Evolutionary conservation across 1,140 invertebrate genomes (phyloP), one percentile per base, ranked within the genome.

Genomic region (Drosophila melanica): DNA sequence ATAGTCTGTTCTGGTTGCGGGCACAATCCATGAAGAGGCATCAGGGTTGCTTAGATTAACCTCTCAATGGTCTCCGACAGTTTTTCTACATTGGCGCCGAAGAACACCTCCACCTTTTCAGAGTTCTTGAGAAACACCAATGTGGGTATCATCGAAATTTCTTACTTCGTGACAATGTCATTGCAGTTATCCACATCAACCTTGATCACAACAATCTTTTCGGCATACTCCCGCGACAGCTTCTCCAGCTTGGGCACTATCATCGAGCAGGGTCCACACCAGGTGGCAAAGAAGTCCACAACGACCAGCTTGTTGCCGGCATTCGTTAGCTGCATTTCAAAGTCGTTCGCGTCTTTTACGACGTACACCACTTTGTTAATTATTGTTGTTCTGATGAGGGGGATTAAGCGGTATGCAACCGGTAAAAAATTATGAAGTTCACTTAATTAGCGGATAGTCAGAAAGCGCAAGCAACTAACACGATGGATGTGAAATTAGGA

Each of bases 231-330:
- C 3, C 82, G 91, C 16, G 95, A 92, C 20, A 96, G 90, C 85
- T 95, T 95, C 68, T 95, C 95, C 45, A 97, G 91, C 81, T 95
- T 95, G 6, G 98, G 98, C 6, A 95, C 94, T 92, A 99, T 99
- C 92, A 95, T 94, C 92, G 97, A 97, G 93, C 98, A 99, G 10
- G 98, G 98, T 1, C 98, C 98, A 93, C 96, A 97, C 97, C 96
- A 97, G 55, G 94, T 85, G 74, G 91, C 91, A 92, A 94, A 95
- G 92, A 98, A 97, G 90, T 99, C 97, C 60, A 99, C 95, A 20
- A 99, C 95, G 23, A 99, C 96, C 79, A 99, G 93, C 85, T 96
- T 97, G 14, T 94, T 93, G 12, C 96, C 97, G 41, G 97, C 97
- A 71, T 95, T 95, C 0, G 92, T 91, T 51, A 98, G 93, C 92